Conservation (phyloP, 2,113 vertebrate genomes). For the Zosterops pallidus region DNA sequence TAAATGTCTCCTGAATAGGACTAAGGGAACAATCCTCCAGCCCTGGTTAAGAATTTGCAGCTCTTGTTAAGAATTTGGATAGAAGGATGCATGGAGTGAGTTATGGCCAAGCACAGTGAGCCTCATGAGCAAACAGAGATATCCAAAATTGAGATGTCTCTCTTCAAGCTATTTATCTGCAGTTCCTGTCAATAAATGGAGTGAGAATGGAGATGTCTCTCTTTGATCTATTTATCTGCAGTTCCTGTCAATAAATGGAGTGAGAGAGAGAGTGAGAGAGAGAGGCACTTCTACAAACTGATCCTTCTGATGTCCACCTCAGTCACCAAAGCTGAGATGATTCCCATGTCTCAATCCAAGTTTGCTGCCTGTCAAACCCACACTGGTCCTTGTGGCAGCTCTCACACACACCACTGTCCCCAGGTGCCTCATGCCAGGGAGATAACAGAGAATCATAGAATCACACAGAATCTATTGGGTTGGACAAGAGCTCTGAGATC, state of each 20-base stretch:
- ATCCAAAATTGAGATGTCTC: not conserved
- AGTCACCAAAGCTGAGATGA: not conserved
- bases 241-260: not conserved
- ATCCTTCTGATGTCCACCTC: not conserved
- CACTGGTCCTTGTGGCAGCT: not conserved
- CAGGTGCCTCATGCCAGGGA: not conserved
- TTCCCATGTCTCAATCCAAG: not conserved
- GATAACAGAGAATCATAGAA: not conserved
- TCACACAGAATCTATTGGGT: accelerated
- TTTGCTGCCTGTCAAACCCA: not conserved
- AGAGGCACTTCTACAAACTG: not conserved
- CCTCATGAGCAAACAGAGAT: not conserved
- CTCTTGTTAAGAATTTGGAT: not conserved
- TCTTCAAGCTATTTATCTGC: not conserved
- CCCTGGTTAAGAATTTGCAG: not conserved
- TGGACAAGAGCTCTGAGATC: not conserved
- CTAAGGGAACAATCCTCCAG: not conserved
- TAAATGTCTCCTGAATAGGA: not conserved
- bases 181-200: not conserved
- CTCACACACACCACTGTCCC: not conserved
- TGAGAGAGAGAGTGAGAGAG: no score
- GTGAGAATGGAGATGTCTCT: not conserved
- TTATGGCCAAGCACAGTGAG: not conserved
- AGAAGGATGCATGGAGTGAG: not conserved
- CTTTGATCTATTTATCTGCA: not conserved